Evolutionary conservation across 2,113 vertebrate species (phyloP).

Genomic region (Equus quagga): DNA sequence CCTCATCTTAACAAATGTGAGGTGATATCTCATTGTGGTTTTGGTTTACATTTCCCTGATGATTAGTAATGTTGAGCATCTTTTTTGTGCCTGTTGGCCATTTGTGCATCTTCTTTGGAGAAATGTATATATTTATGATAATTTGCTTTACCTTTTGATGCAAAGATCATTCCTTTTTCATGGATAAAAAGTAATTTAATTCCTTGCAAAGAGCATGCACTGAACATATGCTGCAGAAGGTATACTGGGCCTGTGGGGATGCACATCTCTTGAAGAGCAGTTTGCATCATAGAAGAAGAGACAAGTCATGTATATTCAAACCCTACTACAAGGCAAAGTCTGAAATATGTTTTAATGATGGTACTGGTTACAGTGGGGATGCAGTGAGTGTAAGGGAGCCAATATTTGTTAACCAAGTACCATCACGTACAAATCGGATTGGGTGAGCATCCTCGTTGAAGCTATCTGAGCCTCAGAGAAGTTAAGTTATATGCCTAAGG

Average conservation of each 20-base stretch:
- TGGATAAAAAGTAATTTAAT: not conserved
- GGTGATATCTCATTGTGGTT: not conserved
- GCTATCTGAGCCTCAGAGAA: not conserved
- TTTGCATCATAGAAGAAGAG: not conserved
- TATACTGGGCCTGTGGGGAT: not conserved
- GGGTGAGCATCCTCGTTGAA: not conserved
- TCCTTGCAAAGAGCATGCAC: not conserved
- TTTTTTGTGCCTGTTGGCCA: not conserved
- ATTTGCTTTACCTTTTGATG: conserved; percentile 36
- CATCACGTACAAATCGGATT: not conserved
- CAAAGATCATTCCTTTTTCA: not conserved
- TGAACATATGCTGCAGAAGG: not conserved
- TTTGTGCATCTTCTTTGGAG: not conserved
- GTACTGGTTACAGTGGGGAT: not conserved
- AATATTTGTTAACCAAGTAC: not conserved
- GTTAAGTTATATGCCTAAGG: not conserved
- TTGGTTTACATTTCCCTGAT: conserved; percentile 35
- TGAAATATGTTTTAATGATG: not conserved
- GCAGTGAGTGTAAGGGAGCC: not conserved
- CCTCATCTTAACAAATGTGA: not conserved
- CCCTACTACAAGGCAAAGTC: not conserved
- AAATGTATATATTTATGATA: not conserved
- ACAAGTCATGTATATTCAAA: not conserved
- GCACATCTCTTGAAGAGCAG: not conserved
- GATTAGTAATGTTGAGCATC: not conserved